phyloP scores from a whole-genome alignment of 1,140 invertebrate species.

The Heliconius himera region DNA sequence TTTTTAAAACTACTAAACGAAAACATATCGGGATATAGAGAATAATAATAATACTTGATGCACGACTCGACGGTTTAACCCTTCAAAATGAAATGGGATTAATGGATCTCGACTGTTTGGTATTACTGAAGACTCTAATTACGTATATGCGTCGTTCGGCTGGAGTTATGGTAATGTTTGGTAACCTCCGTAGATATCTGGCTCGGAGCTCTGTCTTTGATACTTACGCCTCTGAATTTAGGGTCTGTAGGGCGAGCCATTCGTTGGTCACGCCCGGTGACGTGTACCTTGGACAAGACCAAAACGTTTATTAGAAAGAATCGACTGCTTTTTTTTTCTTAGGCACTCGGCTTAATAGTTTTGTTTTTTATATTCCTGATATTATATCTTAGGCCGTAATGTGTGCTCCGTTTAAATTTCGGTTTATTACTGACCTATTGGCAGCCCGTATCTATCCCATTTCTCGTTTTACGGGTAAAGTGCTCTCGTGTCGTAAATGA shows the following conservation, averaged over 20 bases:
- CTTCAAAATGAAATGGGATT: slow-evolving; percentile 69
- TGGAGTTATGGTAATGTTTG: slow-evolving; percentile 78
- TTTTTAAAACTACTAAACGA: slow-evolving; percentile 18
- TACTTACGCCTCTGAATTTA: slow-evolving; percentile 81
- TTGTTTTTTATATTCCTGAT: slow-evolving; percentile 52
- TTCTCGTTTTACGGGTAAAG: slow-evolving; percentile 39
- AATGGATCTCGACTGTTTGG: slow-evolving; percentile 70
- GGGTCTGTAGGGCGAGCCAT: slow-evolving; percentile 81
- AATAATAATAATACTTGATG: slow-evolving; percentile 56
- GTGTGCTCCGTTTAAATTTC: slow-evolving; percentile 39
- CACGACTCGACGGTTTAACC: slow-evolving; percentile 61
- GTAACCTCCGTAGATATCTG: slow-evolving; percentile 66
- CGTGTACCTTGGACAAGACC: slow-evolving; percentile 81
- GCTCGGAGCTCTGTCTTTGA: slow-evolving; percentile 65
- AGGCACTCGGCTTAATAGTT: slow-evolving; percentile 68
- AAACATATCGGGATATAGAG: slow-evolving; percentile 48
- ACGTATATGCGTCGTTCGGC: slow-evolving; percentile 61
- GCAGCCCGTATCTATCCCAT: slow-evolving; percentile 32
- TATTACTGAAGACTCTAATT: slow-evolving; percentile 77
- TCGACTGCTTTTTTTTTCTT: slow-evolving; percentile 44
- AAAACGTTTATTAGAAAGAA: slow-evolving; percentile 80
- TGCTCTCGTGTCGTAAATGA: slow-evolving; percentile 55
- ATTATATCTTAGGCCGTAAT: slow-evolving; percentile 45
- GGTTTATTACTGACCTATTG: slow-evolving; percentile 39
- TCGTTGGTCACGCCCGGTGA: slow-evolving; percentile 80